Evolutionary conservation across 1,140 invertebrate species (phyloP), one percentile per base, ranked within the genome.

Genomic region (Hypothenemus hampei): DNA sequence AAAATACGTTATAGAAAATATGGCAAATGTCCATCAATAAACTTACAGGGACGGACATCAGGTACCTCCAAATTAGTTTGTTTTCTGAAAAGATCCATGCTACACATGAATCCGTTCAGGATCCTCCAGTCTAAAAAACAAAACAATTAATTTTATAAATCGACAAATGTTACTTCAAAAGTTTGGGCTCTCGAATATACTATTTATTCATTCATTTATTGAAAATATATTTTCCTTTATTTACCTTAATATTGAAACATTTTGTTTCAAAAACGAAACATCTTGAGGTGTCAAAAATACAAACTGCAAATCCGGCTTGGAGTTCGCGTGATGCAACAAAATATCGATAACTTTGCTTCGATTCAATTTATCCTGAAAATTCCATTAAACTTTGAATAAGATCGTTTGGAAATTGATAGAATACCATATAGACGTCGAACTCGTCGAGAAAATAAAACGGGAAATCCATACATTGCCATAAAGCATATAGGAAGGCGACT

Each of bases 391-490:
- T n/a, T n/a, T n/a, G n/a, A n/a, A 36, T 23, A 53, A 62, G 24
- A 21, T 51, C 52, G 56, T 47, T 36, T 56, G 58, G 52, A 22
- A 29, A 15, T 26, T 51, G 11, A 1, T 24, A 11, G 18, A 66
- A 68, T 64, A 87, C 94, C 89, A 98, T 97, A 70, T 94, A 99
- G 0, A 98, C 94, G 71, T 98, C 96, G 72, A 98, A 98, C 77
- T 99, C 96, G 71, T 98, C 96, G 35, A 98, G 76, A 68, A 97
- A 93, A 69, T 92, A 88, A 72, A 98, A 97, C 0, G 96, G 96
- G 52, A 91, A 81, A 57, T 88, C 82, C 63, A 91, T 87, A 44
- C 84, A 86, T 33, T 91, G 85, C 96, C 96, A 98, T 10, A 99
- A 75, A 3, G 95, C 81, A 64, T 98, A 81, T 51, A 99, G 84